phyloP scores from a whole-genome alignment of 2,888 invertebrate genomes.

The Ophonus ardosiacus region DNA sequence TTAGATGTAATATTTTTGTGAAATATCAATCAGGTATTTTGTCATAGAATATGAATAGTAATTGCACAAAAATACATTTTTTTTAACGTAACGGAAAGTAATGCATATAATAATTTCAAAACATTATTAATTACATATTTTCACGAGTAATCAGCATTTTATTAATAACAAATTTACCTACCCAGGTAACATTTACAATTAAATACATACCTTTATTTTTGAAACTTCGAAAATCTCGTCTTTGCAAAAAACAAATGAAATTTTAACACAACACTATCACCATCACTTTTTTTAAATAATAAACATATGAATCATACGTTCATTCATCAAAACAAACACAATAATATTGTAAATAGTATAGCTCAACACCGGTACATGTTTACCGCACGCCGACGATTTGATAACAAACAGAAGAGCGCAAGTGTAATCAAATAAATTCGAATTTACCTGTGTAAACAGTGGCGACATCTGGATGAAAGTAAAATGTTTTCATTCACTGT shows the following conservation, averaged over 20 bases:
- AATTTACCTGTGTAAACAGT: neutral
- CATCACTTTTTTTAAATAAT: constrained; percentile 3
- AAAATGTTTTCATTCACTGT: constrained; percentile 4
- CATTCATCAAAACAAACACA: neutral
- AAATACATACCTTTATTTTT: neutral
- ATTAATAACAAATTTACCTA: too few relatives aligned
- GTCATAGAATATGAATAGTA: too few relatives aligned
- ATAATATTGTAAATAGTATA: neutral
- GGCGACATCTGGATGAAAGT: constrained; percentile 35
- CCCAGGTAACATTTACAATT: too few relatives aligned
- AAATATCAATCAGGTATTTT: too few relatives aligned
- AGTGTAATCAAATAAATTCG: constrained; percentile 38
- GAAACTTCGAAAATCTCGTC: neutral
- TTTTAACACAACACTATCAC: constrained; percentile 5
- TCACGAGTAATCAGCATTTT: too few relatives aligned
- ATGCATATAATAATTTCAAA: too few relatives aligned
- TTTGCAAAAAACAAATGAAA: neutral
- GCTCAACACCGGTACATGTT: constrained; percentile 7
- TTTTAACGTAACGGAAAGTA: too few relatives aligned
- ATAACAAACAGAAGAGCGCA: constrained; percentile 32
- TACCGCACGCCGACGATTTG: constrained; percentile 17
- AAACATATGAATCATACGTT: neutral
- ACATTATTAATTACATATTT: too few relatives aligned
- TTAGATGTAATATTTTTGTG: too few relatives aligned
- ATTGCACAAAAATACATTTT: too few relatives aligned